A percentile compares a stretch with the other conserved stretches of the same genome.
Evolutionary conservation across 23 tunicate genomes (phyloP).

Genomic region (Corella eumyota): DNA sequence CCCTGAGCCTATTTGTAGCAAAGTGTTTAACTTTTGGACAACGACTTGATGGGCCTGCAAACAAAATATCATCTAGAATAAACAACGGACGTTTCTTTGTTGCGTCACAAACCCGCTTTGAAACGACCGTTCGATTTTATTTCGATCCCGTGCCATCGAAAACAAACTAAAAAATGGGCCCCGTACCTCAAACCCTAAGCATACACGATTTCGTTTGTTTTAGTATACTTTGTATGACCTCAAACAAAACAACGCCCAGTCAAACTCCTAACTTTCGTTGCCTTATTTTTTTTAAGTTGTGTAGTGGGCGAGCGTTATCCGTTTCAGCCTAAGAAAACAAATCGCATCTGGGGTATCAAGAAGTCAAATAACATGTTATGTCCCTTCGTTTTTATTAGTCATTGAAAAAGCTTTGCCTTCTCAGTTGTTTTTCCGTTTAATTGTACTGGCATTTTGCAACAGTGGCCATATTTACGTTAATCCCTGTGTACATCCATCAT

Average conservation of each 20-base stretch:
- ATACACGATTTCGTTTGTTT: constrained; percentile 46
- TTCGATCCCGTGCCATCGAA: constrained; percentile 3
- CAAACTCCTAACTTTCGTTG: constrained; percentile 6
- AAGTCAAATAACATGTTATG: too few relatives aligned
- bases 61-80: constrained; percentile 45
- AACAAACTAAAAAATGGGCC: constrained; percentile 7
- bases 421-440: too few relatives aligned
- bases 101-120: constrained; percentile 19
- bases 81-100: constrained; percentile 28
- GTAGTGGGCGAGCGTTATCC: too few relatives aligned
- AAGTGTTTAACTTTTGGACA: constrained; percentile 37
- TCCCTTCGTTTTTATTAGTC: too few relatives aligned
- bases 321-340: too few relatives aligned
- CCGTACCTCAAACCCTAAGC: constrained; percentile 55
- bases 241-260: constrained; percentile 70
- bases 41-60: constrained; percentile 32
- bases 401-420: too few relatives aligned
- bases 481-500: too few relatives aligned
- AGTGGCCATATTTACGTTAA: too few relatives aligned
- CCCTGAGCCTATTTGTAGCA: constrained; percentile 3
- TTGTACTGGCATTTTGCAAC: too few relatives aligned
- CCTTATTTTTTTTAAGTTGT: constrained; percentile 5
- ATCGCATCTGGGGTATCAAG: too few relatives aligned
- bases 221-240: constrained; percentile 54
- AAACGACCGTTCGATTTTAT: constrained; percentile 23